Conservation (phyloP, 2,113 vertebrate genomes). For the Stigmatopora argus region DNA sequence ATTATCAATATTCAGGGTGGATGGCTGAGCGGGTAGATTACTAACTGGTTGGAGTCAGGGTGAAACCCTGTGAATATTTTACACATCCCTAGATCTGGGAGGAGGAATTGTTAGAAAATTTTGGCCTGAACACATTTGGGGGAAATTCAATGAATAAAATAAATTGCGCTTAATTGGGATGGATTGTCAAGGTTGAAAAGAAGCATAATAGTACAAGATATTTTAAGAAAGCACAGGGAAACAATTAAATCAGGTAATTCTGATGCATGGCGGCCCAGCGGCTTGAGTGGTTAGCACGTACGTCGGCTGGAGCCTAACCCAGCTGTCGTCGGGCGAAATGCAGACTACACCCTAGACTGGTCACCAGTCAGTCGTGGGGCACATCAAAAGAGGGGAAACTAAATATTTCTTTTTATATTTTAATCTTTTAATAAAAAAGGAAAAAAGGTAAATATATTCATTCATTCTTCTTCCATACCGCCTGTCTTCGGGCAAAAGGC, state of each 20-base stretch:
- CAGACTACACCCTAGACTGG: no score
- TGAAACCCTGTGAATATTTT: constrained; percentile 1
- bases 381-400: no score
- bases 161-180: constrained; percentile 1
- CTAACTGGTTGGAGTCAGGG: constrained; percentile 7
- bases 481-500: no score
- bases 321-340: no score
- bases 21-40: constrained; percentile 27
- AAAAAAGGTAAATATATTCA: no score
- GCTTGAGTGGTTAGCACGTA: no score
- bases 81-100: not conserved
- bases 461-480: no score
- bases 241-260: not conserved
- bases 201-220: not conserved
- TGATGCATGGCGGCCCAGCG: not conserved
- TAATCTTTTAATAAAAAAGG: no score
- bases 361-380: no score
- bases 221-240: not conserved
- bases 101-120: constrained; percentile 20
- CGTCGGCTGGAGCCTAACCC: no score
- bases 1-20: constrained; percentile 23
- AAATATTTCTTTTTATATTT: no score
- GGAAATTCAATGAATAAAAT: constrained; percentile 15
- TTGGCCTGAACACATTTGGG: constrained; percentile 3
- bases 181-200: constrained; percentile 12